phyloP scores from a whole-genome alignment of 2,888 invertebrate species.

The Agrochola circellaris region DNA sequence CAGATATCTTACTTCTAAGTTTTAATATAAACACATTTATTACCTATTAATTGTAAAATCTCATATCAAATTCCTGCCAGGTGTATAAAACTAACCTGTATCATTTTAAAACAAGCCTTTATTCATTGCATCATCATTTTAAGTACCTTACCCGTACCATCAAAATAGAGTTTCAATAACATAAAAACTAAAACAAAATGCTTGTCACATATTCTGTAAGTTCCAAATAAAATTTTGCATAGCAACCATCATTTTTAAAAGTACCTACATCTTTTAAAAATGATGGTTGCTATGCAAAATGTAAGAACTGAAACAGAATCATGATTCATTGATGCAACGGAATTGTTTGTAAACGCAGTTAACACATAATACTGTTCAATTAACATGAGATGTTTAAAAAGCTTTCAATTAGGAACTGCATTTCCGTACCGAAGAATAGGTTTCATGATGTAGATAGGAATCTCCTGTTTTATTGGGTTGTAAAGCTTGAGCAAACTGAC shows the following conservation, averaged over 20 bases:
- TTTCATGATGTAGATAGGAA: background rate
- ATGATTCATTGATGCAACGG: constrained; percentile 34
- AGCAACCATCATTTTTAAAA: background rate
- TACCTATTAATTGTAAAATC: background rate
- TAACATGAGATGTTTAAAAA: constrained; percentile 28
- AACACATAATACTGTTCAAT: constrained; percentile 33
- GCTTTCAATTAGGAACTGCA: constrained; percentile 32
- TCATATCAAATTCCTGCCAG: background rate
- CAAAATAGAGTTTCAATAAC: no score
- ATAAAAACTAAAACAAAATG: background rate
- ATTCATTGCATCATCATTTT: background rate
- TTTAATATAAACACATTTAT: background rate
- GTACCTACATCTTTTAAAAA: no score
- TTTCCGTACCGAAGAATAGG: background rate
- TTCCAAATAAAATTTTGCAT: background rate
- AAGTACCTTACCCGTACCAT: background rate
- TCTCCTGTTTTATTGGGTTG: background rate
- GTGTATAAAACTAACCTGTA: background rate
- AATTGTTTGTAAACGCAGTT: constrained; percentile 23
- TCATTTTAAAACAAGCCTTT: background rate
- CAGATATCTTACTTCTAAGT: background rate
- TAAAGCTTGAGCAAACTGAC: background rate
- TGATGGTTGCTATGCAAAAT: no score
- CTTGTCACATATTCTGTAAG: background rate
- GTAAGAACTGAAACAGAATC: background rate